Evolutionary conservation across 2,888 invertebrate species (phyloP).

Genomic region (Ptilodon capucinus): DNA sequence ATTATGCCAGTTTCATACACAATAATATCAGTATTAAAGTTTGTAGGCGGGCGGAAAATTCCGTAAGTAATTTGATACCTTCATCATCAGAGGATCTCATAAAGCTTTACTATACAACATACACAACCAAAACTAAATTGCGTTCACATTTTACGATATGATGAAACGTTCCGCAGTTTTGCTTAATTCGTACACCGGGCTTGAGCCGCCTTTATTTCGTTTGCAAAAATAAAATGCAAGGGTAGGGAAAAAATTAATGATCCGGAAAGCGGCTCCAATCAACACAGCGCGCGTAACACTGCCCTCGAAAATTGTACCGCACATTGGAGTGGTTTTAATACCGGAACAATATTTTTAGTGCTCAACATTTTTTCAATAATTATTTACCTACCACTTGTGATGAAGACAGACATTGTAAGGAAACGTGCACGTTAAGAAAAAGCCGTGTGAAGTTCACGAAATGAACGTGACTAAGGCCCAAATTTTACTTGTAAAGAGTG

Average conservation of each 20-base stretch:
- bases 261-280: conserved; percentile 25
- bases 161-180: neutral
- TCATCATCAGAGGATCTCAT: neutral
- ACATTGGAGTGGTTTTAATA: neutral
- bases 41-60: too few relatives aligned
- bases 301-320: conserved; percentile 11
- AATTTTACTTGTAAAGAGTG: too few relatives aligned
- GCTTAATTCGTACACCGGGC: neutral
- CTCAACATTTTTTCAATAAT: too few relatives aligned
- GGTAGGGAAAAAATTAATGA: conserved; percentile 25
- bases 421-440: too few relatives aligned
- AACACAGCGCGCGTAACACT: conserved; percentile 15
- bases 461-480: too few relatives aligned
- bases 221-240: conserved; percentile 23
- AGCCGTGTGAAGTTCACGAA: too few relatives aligned
- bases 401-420: too few relatives aligned
- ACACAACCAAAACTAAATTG: neutral
- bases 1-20: too few relatives aligned
- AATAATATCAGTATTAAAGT: too few relatives aligned
- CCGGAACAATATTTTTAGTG: neutral
- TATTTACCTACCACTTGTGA: too few relatives aligned
- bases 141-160: neutral
- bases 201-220: conserved; percentile 5
- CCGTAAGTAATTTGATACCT: neutral
- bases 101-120: neutral